Evolutionary conservation across 2,113 vertebrate species (phyloP).

Genomic region (Cromileptes altivelis): DNA sequence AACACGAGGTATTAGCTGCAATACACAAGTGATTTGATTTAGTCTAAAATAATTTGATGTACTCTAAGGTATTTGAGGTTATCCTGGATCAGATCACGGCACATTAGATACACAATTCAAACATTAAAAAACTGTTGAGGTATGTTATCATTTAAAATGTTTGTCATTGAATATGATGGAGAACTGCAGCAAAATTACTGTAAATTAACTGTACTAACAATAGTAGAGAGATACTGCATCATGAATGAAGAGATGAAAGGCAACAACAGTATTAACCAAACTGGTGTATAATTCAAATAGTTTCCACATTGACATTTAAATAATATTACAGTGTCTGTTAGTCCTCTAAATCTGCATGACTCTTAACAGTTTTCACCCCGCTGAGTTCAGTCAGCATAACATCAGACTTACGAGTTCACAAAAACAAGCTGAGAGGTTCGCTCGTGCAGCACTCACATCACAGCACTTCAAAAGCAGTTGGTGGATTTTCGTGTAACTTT

Average conservation of each 20-base stretch:
- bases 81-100: background rate
- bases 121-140: background rate
- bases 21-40: background rate
- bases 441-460: background rate
- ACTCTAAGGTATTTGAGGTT: background rate
- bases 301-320: background rate
- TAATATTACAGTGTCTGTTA: background rate
- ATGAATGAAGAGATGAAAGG: background rate
- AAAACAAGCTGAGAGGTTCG: too few relatives aligned
- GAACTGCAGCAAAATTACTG: background rate
- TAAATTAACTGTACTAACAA: background rate
- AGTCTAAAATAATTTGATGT: background rate
- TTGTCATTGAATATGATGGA: background rate
- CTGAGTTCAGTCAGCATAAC: background rate
- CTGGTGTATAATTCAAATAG: background rate
- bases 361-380: background rate
- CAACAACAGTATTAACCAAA: background rate
- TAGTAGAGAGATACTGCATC: background rate
- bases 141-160: background rate
- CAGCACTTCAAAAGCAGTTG: slow-evolving; percentile 27
- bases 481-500: background rate
- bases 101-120: background rate
- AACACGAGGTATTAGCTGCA: background rate
- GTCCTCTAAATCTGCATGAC: background rate
- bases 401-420: background rate